Percentiles rank a stretch among this genome's conserved stretches.
Conservation (phyloP, 1,140 invertebrate species). For the Drosophila busckii region DNA sequence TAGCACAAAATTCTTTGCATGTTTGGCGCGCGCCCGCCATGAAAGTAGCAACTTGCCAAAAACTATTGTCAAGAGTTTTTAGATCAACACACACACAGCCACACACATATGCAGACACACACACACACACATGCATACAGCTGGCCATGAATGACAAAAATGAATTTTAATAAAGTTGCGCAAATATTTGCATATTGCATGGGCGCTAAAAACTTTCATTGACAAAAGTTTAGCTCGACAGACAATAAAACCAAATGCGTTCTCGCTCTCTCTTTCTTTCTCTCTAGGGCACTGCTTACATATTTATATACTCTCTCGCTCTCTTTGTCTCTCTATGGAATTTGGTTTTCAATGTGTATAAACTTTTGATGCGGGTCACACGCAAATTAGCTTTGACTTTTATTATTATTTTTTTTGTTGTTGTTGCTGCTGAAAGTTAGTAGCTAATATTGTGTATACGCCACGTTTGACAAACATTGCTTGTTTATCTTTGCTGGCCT, state of each 20-base stretch:
- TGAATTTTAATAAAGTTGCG: conserved; percentile 74
- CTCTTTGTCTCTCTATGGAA: too few species aligned
- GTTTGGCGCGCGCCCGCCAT: conserved; percentile 50
- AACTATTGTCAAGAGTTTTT: conserved; percentile 72
- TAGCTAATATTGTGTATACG: conserved; percentile 62
- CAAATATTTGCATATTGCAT: conserved; percentile 74
- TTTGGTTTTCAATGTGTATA: conserved; percentile 53
- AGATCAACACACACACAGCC: conserved; percentile 21
- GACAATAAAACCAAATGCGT: conserved; percentile 61
- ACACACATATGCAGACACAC: conserved; percentile 2
- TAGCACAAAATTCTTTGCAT: conserved; percentile 67
- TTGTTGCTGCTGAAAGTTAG: conserved; percentile 30
- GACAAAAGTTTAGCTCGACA: conserved; percentile 48
- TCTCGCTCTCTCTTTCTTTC: too few species aligned
- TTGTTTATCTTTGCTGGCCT: conserved; percentile 20
- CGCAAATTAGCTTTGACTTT: conserved; percentile 58
- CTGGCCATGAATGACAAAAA: conserved; percentile 69
- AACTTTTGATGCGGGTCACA: conserved; percentile 69
- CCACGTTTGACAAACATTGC: conserved; percentile 38
- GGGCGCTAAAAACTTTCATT: conserved; percentile 68
- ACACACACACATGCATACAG: not conserved
- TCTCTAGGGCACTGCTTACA: too few species aligned
- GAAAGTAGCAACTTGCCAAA: conserved; percentile 65
- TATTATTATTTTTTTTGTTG: too few species aligned
- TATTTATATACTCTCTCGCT: too few species aligned